These are phyloP conservation scores for Erethizon dorsatum DNA, from an alignment of 2,797 vertebrate species.

Conservation along the genomic window DNA sequence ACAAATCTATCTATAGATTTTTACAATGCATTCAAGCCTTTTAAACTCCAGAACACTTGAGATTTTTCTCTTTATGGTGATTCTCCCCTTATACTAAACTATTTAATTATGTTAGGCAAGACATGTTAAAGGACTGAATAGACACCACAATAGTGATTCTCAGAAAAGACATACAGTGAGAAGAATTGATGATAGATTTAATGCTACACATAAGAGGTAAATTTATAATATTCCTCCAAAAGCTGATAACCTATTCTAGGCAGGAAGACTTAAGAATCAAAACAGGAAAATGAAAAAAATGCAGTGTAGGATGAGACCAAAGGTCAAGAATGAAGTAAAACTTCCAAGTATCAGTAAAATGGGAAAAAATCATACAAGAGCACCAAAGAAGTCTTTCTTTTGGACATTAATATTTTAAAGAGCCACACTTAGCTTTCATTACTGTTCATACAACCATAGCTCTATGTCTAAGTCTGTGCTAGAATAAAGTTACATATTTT, in stretches of 20 bases:
- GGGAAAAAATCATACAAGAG: neutral
- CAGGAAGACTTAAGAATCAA: neutral
- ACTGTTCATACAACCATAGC: neutral
- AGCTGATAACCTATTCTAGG: neutral
- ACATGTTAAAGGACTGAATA: constrained; percentile 2
- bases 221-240: neutral
- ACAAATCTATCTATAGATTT: constrained; percentile 71
- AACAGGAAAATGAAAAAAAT: neutral
- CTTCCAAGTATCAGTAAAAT: neutral
- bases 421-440: neutral
- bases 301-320: neutral
- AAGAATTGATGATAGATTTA: neutral
- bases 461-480: neutral
- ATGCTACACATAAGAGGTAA: neutral
- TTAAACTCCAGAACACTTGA: constrained; percentile 22
- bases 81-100: neutral
- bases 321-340: neutral
- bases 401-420: neutral
- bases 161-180: neutral
- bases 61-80: neutral
- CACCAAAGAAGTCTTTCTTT: neutral
- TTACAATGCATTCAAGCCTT: constrained; percentile 31
- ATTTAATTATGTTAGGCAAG: constrained; percentile 16
- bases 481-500: neutral
- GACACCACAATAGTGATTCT: neutral